Evolutionary conservation across 2,797 vertebrate genomes (phyloP), one percentile per base, ranked within the genome.

Genomic region (Sphaeramia orbicularis): DNA sequence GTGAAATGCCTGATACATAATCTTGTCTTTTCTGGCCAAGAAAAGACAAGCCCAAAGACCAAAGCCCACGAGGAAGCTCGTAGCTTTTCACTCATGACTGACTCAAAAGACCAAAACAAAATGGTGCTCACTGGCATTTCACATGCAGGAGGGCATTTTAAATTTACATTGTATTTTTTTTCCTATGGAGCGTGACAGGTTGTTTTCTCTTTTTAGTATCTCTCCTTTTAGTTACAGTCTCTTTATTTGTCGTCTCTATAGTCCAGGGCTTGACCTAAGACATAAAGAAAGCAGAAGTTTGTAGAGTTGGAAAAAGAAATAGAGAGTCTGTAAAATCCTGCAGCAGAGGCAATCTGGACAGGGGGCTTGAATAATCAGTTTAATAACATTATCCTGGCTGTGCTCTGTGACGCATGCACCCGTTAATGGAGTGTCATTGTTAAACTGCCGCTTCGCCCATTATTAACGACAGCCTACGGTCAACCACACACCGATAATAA

Each of bases 351-450:
- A 27, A 48, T 70, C 44, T 41, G 57, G 43, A 74, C 74, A 21
- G 80, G 69, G 76, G 74, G 61, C 59, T 86, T 89, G 89, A 92
- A 92, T 91, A 89, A 92, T 94, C 88, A 87, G 87, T 90, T 91
- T 92, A 93, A 93, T 94, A 93, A 91, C 88, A 91, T 91, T 91
- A 89, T 88, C 82, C 86, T 74, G 80, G 84, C 84, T 85, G 85
- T 80, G 86, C 87, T 92, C 84, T 44, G 89, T 86, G 82, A 86
- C 47, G 75, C 86, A 65, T 90, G 84, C 81, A 86, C 69, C 73
- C 71, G 58, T 89, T 93, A 94, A 93, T 91, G 81, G 89, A 93
- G 86, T 92, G 93, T 91, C 91, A 91, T 88, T 91, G 92, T 93
- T 93, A 91, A 94, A 92, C 87, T 86, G 86, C 81, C 65, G 81